phyloP scores from a whole-genome alignment of 2,113 vertebrate genomes.

The Cryptoleucopteryx plumbea region DNA sequence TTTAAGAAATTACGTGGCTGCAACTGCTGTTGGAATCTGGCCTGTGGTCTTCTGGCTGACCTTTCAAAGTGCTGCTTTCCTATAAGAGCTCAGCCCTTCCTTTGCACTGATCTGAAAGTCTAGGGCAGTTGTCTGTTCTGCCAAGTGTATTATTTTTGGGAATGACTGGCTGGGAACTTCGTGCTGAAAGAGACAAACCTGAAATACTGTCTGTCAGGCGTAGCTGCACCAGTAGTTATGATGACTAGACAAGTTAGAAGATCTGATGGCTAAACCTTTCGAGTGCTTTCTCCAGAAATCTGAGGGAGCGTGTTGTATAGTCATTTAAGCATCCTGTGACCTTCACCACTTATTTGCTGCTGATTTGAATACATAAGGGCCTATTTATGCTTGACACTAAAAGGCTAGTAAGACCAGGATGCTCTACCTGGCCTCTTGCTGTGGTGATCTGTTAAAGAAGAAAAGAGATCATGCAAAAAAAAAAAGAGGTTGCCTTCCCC shows the following conservation, averaged over 20 bases:
- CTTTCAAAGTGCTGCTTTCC: background rate
- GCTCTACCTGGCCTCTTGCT: conserved; percentile 41
- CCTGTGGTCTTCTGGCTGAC: conserved; percentile 37
- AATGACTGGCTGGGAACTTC: background rate
- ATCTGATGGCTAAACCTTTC: background rate
- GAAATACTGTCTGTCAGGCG: background rate
- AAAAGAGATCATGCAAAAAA: background rate
- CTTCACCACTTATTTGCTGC: conserved; percentile 17
- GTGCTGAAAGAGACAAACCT: background rate
- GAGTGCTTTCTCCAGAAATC: background rate
- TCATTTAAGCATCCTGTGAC: conserved; percentile 18
- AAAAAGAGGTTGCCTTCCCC: background rate
- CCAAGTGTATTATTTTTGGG: background rate
- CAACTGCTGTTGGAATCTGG: background rate
- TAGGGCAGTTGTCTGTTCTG: background rate
- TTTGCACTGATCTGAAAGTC: background rate
- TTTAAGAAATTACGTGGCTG: background rate
- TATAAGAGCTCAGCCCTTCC: background rate
- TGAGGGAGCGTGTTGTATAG: background rate
- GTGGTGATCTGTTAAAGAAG: conserved; percentile 4
- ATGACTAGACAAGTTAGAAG: background rate
- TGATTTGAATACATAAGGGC: conserved; percentile 9
- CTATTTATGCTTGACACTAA: conserved; percentile 35
- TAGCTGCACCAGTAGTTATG: background rate
- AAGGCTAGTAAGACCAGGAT: conserved; percentile 22